Percentiles rank a stretch among this genome's conserved stretches.
These are phyloP conservation scores for Trididemnum clinides DNA, from an alignment of 23 tunicate genomes.

Conservation along the genomic window DNA sequence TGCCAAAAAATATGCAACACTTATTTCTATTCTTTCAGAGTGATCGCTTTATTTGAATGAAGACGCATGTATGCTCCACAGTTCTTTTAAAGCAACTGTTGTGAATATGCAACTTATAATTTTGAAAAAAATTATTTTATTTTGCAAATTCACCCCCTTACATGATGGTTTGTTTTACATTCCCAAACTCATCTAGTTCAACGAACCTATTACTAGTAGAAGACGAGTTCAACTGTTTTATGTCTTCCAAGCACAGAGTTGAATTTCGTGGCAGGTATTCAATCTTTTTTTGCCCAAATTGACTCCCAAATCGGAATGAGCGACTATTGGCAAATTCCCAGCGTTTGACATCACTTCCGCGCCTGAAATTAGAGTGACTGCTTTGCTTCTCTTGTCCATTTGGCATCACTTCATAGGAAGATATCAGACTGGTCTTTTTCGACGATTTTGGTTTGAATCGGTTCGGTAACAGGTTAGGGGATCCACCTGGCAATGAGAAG, in stretches of 20 bases:
- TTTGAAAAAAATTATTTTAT: too few species aligned
- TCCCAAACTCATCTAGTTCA: neutral
- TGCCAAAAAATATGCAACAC: too few species aligned
- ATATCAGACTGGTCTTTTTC: neutral
- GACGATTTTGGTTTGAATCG: neutral
- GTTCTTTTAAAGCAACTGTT: too few species aligned
- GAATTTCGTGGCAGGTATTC: neutral
- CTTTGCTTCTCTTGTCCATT: neutral
- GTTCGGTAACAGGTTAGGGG: neutral
- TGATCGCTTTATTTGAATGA: too few species aligned
- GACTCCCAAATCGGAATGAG: neutral
- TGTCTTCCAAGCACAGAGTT: neutral
- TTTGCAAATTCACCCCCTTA: too few species aligned
- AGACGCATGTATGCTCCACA: too few species aligned
- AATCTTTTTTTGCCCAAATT: neutral
- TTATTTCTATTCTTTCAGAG: too few species aligned
- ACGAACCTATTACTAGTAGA: neutral
- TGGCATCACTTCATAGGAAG: neutral
- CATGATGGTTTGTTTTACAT: slow-evolving; percentile 1
- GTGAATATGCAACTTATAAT: too few species aligned
- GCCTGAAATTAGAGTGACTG: neutral
- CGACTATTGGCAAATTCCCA: slow-evolving; percentile 21
- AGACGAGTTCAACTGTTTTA: neutral
- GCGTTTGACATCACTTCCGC: neutral
- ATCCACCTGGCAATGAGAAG: slow-evolving; percentile 2